Conservation (phyloP, 2,113 vertebrate genomes). For the Microcebus griseorufus region DNA sequence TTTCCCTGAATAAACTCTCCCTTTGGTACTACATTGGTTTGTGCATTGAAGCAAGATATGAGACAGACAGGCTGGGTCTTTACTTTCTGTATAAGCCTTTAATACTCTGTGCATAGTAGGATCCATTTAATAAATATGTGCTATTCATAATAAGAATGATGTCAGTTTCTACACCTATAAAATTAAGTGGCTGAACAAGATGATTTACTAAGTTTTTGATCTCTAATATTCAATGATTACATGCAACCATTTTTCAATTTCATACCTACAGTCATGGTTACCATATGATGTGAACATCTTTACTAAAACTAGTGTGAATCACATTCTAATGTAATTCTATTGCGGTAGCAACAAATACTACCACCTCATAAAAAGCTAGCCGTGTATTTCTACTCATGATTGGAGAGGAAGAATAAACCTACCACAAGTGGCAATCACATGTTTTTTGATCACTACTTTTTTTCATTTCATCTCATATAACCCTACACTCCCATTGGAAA, state of each 20-base stretch:
- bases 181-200: neutral
- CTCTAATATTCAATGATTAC: neutral
- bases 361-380: neutral
- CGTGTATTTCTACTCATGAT: neutral
- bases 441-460: neutral
- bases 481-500: neutral
- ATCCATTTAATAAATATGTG: neutral
- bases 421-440: neutral
- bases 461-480: neutral
- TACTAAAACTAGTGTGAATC: neutral
- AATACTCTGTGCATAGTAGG: neutral
- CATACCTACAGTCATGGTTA: neutral
- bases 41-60: neutral
- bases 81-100: neutral
- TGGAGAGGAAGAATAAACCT: neutral
- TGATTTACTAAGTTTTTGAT: neutral
- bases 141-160: neutral
- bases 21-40: neutral
- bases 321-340: neutral
- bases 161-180: neutral
- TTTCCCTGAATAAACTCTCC: neutral
- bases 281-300: neutral
- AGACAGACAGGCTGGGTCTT: neutral
- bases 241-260: slow-evolving; percentile 14
- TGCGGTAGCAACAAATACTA: neutral